Conservation (phyloP, 2,797 vertebrate species). For the Echeneis naucrates region DNA sequence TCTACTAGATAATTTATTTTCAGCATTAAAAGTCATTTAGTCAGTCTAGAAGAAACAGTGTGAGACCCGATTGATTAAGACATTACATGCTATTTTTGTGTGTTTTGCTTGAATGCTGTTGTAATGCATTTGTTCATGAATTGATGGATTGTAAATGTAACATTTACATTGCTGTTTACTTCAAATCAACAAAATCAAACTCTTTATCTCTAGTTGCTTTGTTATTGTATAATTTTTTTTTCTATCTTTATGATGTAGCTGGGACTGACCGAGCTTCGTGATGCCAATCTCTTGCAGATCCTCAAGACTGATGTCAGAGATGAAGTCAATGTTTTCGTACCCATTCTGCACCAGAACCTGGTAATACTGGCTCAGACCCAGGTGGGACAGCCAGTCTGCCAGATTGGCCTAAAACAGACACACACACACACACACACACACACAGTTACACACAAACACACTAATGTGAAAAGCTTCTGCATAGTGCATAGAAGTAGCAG, state of each 20-base stretch:
- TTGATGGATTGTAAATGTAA: background rate
- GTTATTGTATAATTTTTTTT: background rate
- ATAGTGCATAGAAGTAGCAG: background rate
- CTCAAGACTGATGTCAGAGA: slow-evolving; percentile 97
- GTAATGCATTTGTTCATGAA: too few species aligned
- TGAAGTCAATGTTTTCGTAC: slow-evolving; percentile 98
- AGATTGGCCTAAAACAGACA: slow-evolving; percentile 89
- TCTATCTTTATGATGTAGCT: background rate
- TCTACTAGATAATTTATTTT: too few species aligned
- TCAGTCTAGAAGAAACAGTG: too few species aligned
- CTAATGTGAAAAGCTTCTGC: background rate
- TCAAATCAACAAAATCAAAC: background rate
- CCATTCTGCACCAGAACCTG: slow-evolving; percentile 97
- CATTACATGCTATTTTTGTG: too few species aligned
- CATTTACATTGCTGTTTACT: too few species aligned
- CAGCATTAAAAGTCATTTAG: too few species aligned
- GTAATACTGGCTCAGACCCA: slow-evolving; percentile 97
- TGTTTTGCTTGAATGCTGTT: too few species aligned
- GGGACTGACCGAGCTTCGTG: slow-evolving; percentile 92
- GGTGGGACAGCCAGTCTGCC: slow-evolving; percentile 94
- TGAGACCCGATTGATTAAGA: too few species aligned
- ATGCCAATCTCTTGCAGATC: slow-evolving; percentile 98
- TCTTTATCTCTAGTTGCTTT: background rate
- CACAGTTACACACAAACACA: slow-evolving; percentile 22
- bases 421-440: slow-evolving; percentile 46